Evolutionary conservation across 1,140 invertebrate genomes (phyloP).

Genomic region (Megathymus violae): DNA sequence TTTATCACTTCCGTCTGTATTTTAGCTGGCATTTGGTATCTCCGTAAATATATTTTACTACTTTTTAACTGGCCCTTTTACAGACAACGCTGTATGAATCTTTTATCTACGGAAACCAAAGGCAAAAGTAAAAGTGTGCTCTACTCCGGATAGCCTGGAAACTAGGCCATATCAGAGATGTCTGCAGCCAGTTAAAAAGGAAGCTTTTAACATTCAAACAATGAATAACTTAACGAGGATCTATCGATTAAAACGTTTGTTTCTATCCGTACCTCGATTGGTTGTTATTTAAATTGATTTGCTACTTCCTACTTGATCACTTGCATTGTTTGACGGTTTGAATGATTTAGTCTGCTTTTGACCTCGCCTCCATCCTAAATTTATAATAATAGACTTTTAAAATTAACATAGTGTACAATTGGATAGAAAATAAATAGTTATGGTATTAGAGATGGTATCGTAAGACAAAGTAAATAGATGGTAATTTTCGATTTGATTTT

Average conservation of each 20-base stretch:
- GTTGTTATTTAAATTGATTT: constrained; percentile 20
- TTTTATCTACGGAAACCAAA: background rate
- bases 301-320: constrained; percentile 8
- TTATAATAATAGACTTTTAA: too few relatives aligned
- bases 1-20: too few relatives aligned
- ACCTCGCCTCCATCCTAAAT: too few relatives aligned
- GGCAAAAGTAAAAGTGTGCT: constrained; percentile 18
- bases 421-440: too few relatives aligned
- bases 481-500: too few relatives aligned
- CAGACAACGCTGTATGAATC: background rate
- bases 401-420: too few relatives aligned
- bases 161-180: constrained; percentile 13
- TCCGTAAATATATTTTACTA: too few relatives aligned
- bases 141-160: constrained; percentile 11
- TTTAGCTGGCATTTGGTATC: too few relatives aligned
- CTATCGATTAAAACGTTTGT: constrained; percentile 6
- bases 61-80: too few relatives aligned
- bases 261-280: constrained; percentile 5
- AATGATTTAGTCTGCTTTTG: too few relatives aligned
- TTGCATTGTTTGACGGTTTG: background rate
- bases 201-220: constrained; percentile 28
- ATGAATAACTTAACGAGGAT: constrained; percentile 9
- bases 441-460: too few relatives aligned
- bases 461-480: too few relatives aligned
- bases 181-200: constrained; percentile 12